phyloP scores from a whole-genome alignment of 2,888 invertebrate genomes.

The Drosophila diplacantha region DNA sequence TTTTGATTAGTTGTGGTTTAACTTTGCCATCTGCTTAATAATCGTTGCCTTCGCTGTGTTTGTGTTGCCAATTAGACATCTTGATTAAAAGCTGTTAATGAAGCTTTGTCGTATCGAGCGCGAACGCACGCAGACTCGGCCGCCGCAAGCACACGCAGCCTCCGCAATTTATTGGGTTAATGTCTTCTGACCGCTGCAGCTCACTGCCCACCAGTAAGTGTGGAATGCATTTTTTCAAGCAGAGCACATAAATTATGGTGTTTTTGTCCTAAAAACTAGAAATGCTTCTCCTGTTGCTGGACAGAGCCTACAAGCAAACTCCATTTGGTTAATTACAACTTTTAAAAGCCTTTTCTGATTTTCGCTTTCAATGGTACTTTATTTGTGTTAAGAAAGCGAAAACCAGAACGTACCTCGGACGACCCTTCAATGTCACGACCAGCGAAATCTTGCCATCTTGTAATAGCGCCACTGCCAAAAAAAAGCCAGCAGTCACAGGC shows the following conservation, averaged over 20 bases:
- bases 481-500: slow-evolving; percentile 14
- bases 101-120: slow-evolving; percentile 28
- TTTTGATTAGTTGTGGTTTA: slow-evolving; percentile 27
- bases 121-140: slow-evolving; percentile 5
- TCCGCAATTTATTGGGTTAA: slow-evolving; percentile 31
- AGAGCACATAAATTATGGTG: slow-evolving; percentile 2
- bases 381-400: not conserved
- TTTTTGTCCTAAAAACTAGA: not conserved
- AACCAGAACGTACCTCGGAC: not conserved
- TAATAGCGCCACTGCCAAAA: slow-evolving; percentile 20
- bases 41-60: slow-evolving; percentile 35
- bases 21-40: slow-evolving; percentile 22
- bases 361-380: not conserved
- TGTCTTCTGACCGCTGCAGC: slow-evolving; percentile 14
- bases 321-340: slow-evolving; percentile 21
- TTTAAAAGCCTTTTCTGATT: slow-evolving; percentile 43
- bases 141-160: slow-evolving; percentile 5
- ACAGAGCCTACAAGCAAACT: slow-evolving; percentile 15
- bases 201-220: slow-evolving; percentile 6
- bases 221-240: slow-evolving; percentile 1
- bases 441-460: slow-evolving; percentile 1
- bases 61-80: slow-evolving; percentile 39
- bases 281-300: not conserved
- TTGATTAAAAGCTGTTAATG: slow-evolving; percentile 50
- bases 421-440: slow-evolving; percentile 22